Percentiles rank a stretch among this genome's conserved stretches.
These are phyloP conservation scores for Holotrichia oblita DNA, from an alignment of 1,140 invertebrate species.

Conservation along the genomic window DNA sequence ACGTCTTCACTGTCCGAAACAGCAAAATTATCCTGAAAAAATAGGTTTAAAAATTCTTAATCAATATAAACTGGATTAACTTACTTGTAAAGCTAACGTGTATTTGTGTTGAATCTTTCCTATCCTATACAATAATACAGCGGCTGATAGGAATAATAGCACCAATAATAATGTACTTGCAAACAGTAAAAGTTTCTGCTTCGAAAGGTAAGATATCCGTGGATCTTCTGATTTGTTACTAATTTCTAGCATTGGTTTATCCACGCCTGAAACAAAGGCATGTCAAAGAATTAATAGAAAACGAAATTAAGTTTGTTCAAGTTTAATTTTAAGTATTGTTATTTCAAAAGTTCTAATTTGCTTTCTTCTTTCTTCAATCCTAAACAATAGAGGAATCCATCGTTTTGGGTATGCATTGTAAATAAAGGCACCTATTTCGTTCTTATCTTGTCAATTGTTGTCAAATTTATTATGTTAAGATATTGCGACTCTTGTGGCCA, in stretches of 20 bases:
- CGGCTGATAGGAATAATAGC: constrained; percentile 62
- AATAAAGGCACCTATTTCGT: too few species aligned
- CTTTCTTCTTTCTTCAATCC: too few species aligned
- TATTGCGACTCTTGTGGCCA: too few species aligned
- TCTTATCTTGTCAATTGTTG: too few species aligned
- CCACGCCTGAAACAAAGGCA: neutral
- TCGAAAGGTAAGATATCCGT: constrained; percentile 37
- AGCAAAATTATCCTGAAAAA: constrained; percentile 40
- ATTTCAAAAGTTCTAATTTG: too few species aligned
- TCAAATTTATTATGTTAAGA: too few species aligned
- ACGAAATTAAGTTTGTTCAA: too few species aligned
- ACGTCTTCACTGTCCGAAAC: constrained; percentile 63
- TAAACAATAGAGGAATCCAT: too few species aligned
- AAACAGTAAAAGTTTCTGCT: constrained; percentile 59
- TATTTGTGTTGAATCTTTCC: constrained; percentile 62
- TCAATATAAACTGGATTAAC: neutral
- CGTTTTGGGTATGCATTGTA: too few species aligned
- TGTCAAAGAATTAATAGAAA: neutral
- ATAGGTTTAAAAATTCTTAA: too few species aligned
- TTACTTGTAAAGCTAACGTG: constrained; percentile 50
- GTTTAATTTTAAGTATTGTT: too few species aligned
- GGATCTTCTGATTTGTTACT: constrained; percentile 18
- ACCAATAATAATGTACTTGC: constrained; percentile 62
- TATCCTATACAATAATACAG: constrained; percentile 62
- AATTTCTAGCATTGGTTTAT: constrained; percentile 1